These are phyloP conservation scores for Laticauda colubrina DNA, from an alignment of 2,113 vertebrate genomes.

Conservation along the genomic window DNA sequence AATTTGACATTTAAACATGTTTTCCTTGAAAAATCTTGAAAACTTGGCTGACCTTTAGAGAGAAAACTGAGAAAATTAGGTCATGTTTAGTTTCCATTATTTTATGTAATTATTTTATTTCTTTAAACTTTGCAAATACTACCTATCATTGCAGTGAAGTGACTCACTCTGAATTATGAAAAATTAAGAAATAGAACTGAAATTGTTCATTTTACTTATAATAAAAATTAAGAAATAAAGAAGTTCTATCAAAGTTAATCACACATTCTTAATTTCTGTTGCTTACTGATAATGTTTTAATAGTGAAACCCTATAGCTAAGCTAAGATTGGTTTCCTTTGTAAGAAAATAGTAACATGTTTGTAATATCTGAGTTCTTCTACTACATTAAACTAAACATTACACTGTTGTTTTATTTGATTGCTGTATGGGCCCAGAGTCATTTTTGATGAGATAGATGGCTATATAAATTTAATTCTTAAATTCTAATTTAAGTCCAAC, in stretches of 20 bases:
- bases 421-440: no score
- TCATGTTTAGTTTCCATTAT: neutral
- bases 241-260: neutral
- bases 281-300: neutral
- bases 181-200: neutral
- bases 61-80: neutral
- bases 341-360: neutral
- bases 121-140: neutral
- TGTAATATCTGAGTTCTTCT: neutral
- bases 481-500: no score
- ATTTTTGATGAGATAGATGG: no score
- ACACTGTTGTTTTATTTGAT: no score
- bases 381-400: neutral
- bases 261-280: no score
- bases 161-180: neutral
- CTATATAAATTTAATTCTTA: no score
- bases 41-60: neutral
- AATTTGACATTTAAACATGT: constrained; percentile 4
- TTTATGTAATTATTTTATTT: neutral
- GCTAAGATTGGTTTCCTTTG: neutral
- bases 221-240: neutral
- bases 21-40: neutral
- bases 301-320: neutral
- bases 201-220: neutral
- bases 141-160: neutral